Conservation (phyloP, 2,797 vertebrate species). For the Rhinoraja longicauda region DNA sequence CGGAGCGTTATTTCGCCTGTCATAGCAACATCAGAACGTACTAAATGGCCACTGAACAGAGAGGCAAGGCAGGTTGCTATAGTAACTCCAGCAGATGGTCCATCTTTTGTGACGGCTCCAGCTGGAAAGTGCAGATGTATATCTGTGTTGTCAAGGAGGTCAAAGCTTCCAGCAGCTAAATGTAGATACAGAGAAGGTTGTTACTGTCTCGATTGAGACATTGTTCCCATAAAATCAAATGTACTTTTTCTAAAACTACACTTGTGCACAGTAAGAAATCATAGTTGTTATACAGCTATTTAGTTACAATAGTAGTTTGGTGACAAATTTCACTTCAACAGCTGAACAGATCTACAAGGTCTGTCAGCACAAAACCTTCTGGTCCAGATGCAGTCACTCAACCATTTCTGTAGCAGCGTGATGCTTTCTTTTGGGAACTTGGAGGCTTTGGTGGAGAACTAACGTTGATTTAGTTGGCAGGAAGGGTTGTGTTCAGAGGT, state of each 20-base stretch:
- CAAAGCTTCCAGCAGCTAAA: constrained; percentile 78
- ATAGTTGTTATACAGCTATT: no score
- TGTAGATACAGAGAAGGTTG: constrained; percentile 39
- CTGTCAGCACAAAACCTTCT: no score
- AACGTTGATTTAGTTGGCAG: no score
- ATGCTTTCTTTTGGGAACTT: no score
- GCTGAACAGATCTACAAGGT: no score
- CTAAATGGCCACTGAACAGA: constrained; percentile 83
- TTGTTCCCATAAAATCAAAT: not conserved
- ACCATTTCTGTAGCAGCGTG: no score
- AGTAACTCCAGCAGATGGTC: constrained; percentile 95
- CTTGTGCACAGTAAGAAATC: not conserved
- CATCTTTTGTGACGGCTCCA: constrained; percentile 94
- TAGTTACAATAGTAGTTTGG: no score
- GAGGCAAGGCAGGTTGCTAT: constrained; percentile 95
- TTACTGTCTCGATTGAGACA: not conserved
- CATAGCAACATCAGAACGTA: constrained; percentile 92
- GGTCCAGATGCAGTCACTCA: no score
- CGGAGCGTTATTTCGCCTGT: constrained; percentile 94
- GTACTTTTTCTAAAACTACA: not conserved
- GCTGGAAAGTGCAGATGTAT: constrained; percentile 98
- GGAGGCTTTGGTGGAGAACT: no score
- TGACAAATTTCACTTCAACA: no score
- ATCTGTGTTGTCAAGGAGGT: constrained; percentile 91
- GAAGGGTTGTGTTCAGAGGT: no score